Evolutionary conservation across 2,113 vertebrate species (phyloP), one percentile per base, ranked within the genome.

Genomic region (Gymnorhina tibicen): DNA sequence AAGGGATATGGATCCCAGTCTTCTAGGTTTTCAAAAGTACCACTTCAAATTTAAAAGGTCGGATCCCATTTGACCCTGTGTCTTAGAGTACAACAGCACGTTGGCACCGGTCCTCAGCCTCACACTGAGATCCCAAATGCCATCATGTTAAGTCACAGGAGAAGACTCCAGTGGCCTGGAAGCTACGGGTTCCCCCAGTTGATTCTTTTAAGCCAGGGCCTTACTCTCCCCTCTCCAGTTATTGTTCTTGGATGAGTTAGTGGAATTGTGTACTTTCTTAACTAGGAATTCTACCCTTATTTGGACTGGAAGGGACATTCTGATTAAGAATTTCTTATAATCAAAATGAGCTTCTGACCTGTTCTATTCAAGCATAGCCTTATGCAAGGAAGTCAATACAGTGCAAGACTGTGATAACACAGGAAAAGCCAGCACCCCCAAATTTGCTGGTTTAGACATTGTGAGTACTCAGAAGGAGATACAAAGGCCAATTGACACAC

Each of bases 31-130:
- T 91, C 13, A 72, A 4, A 85, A 72, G 35, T 82, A 16, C 21
- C 33, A 50, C 33, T 87, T 93, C 58, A 82, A 75, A 72, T 75
- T 53, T 63, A 46, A 85, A 87, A 87, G 58, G 7, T 68, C 67
- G 52, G 58, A 76, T 92, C 26, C 37, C 49, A 64, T 44, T 85
- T 49, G 41, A 68, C 49, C n/a, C 47, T 50, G 19, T 20, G 32
- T 53, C 30, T 78, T 56, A 16, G 13, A 55, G 9, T n/a, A 53
- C 50, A 76, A 18, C 23, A 63, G 27, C 28, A 41, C 11, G 4
- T 26, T 87, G 69, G 20, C 73, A 63, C 10, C 9, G 3, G 39
- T 79, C 67, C 58, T 78, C 58, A 67, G 23, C 11, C 26, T 82
- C 56, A 55, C 13, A 30, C 23, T 44, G 74, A 76, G 41, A 79